A percentile compares a stretch with the other conserved stretches of the same genome.
Conservation (phyloP, 1,140 invertebrate genomes). For the Drosophila pectinifera region DNA sequence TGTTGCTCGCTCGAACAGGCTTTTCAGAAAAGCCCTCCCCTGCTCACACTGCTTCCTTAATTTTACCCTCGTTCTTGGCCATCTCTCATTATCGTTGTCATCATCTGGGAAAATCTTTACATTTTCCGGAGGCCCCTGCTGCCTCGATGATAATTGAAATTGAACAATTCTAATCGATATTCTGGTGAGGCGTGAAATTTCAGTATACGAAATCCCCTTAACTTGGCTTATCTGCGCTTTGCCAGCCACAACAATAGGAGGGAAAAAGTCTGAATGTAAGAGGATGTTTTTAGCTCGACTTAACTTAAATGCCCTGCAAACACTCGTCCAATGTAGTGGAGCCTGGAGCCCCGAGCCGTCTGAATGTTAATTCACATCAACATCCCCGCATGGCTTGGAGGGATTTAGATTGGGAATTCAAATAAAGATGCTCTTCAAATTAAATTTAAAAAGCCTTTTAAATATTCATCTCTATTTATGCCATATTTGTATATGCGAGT, state of each 20-base stretch:
- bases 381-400: background rate
- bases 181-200: slow-evolving; percentile 52
- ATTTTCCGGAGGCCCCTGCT: slow-evolving; percentile 24
- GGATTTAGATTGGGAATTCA: slow-evolving; percentile 5
- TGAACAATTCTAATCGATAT: slow-evolving; percentile 60
- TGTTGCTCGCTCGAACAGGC: slow-evolving; percentile 37
- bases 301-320: slow-evolving; percentile 27
- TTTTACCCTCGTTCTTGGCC: background rate
- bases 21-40: background rate
- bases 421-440: slow-evolving; percentile 24
- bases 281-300: slow-evolving; percentile 37
- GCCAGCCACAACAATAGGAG: slow-evolving; percentile 11
- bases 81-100: slow-evolving; percentile 49
- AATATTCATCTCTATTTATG: slow-evolving; percentile 34
- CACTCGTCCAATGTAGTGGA: slow-evolving; percentile 24
- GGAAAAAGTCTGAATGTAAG: slow-evolving; percentile 11
- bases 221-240: slow-evolving; percentile 42
- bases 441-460: slow-evolving; percentile 24
- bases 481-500: slow-evolving; percentile 12
- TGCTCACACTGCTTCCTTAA: too few species aligned
- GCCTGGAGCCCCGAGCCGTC: background rate
- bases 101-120: slow-evolving; percentile 51
- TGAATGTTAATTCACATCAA: slow-evolving; percentile 37
- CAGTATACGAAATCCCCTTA: slow-evolving; percentile 30
- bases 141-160: slow-evolving; percentile 58